Base-by-base conservation (phyloP, 2,888 invertebrate genomes). In the Polyploca ridens region DNA sequence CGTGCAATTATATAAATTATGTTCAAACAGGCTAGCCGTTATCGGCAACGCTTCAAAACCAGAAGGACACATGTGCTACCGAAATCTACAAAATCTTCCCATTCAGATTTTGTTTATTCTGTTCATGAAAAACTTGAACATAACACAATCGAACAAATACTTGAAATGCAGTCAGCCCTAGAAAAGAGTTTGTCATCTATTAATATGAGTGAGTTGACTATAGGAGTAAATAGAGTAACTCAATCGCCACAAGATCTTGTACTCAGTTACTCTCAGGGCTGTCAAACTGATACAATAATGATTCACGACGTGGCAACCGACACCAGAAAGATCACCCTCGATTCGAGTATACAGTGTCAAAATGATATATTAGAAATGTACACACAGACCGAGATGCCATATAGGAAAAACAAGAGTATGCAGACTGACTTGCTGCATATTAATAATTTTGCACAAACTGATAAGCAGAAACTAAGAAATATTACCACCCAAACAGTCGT, bases 1-100 rank as follows among this genome's bases (percentile, higher is more conserved):
- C 72, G 72, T 70, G 73, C 71, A 75, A 75, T 38, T 38, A 38
- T 70, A 61, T 69, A 78, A 83, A 79, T 90, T 92, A 82, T 93
- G 81, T 92, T 85, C 80, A 82, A 88, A 91, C 94, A 94, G 94
- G 94, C 94, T 75, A 88, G 86, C 87, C 90, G 91, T 82, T 93
- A 93, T 84, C 91, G 92, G 72, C 89, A 89, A 74, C 89, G 90
- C 81, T 87, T 82, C 85, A 87, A 89, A 78, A 86, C 88, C 82
- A 87, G 89, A 87, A 89, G 89, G 81, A 83, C 88, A 67, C 87
- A 85, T 74, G 79, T 85, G 63, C 82, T 86, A 68, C 81, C 87
- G 68, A 87, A 88, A 75, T 71, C 83, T 67, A 76, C 86, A 63
- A 85, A 83, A 75, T 78, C 86, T 66, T 78, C 85, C 69, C 84